phyloP scores from a whole-genome alignment of 2,888 invertebrate species.

The Acrocyrtus sp. region DNA sequence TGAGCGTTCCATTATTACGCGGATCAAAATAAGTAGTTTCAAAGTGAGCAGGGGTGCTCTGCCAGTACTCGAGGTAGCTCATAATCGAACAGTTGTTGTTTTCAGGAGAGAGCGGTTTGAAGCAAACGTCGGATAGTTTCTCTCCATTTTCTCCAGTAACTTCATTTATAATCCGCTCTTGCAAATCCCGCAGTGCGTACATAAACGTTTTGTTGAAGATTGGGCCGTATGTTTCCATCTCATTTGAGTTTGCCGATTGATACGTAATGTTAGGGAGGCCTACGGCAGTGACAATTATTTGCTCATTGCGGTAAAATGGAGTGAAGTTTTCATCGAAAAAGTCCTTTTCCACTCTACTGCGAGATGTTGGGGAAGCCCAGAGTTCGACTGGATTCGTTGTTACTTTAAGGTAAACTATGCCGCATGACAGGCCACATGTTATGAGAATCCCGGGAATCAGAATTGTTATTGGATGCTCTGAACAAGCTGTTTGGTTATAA shows the following conservation, averaged over 20 bases:
- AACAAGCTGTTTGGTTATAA: constrained; percentile 58
- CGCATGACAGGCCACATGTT: constrained; percentile 72
- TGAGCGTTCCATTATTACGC: constrained; percentile 61
- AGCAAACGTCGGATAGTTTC: constrained; percentile 85
- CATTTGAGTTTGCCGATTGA: constrained; percentile 52
- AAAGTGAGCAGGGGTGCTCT: constrained; percentile 75
- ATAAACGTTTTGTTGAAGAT: constrained; percentile 87
- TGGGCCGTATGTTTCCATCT: constrained; percentile 79
- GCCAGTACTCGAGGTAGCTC: constrained; percentile 92
- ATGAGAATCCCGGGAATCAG: constrained; percentile 55
- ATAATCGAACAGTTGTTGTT: constrained; percentile 84
- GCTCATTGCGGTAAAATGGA: constrained; percentile 93
- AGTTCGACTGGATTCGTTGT: constrained; percentile 96
- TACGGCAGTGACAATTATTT: constrained; percentile 78
- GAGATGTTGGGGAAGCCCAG: constrained; percentile 92
- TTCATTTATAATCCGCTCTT: constrained; percentile 74
- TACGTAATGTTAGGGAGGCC: constrained; percentile 21
- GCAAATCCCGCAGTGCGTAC: constrained; percentile 76
- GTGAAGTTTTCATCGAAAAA: constrained; percentile 94
- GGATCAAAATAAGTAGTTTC: constrained; percentile 11
- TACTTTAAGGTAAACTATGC: constrained; percentile 79
- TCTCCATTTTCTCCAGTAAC: constrained; percentile 54
- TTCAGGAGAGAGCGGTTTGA: constrained; percentile 83
- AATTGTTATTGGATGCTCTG: constrained; percentile 52
- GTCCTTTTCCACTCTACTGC: constrained; percentile 85